Evolutionary conservation across 2,888 invertebrate species (phyloP).

Genomic region (Cheilosia vernalis): DNA sequence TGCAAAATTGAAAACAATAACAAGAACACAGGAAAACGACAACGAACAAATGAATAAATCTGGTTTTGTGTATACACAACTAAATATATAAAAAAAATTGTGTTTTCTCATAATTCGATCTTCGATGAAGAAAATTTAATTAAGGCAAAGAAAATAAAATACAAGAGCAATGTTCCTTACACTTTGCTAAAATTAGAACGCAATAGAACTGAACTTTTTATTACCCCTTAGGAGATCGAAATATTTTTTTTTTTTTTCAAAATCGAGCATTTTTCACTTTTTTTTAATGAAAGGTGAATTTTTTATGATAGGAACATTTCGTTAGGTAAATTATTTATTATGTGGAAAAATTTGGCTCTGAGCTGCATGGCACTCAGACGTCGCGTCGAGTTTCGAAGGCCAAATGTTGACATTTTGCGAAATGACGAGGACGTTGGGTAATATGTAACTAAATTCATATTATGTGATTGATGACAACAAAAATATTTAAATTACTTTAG

Average conservation of each 20-base stretch:
- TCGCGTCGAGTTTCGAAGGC: too few relatives aligned
- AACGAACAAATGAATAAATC: conserved; percentile 4
- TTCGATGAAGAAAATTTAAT: not conserved
- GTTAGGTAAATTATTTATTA: too few relatives aligned
- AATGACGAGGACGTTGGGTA: too few relatives aligned
- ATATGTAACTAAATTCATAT: too few relatives aligned
- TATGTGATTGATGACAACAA: too few relatives aligned
- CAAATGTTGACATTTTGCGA: too few relatives aligned
- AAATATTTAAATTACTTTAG: too few relatives aligned
- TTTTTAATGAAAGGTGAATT: conserved; percentile 1
- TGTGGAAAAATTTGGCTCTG: too few relatives aligned
- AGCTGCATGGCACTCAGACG: too few relatives aligned
- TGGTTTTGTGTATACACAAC: not conserved
- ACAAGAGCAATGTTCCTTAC: not conserved
- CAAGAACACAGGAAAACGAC: not conserved
- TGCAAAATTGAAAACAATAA: conserved; percentile 13
- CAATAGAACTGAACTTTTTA: conserved; percentile 19
- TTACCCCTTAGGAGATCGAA: conserved; percentile 8
- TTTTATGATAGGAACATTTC: not conserved
- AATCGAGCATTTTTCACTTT: conserved; percentile 11
- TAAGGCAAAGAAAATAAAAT: not conserved
- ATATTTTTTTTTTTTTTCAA: not conserved
- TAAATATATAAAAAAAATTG: not conserved
- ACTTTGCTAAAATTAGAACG: conserved; percentile 28
- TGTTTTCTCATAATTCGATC: conserved; percentile 7